These are phyloP conservation scores for Ophiodon elongatus DNA, from an alignment of 2,113 vertebrate genomes.

Conservation along the genomic window DNA sequence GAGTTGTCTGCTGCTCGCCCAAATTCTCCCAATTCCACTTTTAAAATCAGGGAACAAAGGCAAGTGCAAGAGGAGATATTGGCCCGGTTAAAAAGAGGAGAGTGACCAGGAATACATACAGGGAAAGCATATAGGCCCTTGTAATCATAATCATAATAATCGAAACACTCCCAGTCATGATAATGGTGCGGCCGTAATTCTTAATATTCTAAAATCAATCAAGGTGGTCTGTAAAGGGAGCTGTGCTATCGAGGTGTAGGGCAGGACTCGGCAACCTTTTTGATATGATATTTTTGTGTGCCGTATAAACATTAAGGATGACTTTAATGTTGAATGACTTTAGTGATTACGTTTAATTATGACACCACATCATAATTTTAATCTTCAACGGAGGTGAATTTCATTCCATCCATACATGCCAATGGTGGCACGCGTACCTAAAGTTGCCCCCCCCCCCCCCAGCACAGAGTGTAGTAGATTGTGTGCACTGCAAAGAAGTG, in stretches of 20 bases:
- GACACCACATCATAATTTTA: too few species aligned
- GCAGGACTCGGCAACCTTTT: not conserved
- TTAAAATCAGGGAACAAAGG: not conserved
- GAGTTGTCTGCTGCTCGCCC: conserved; percentile 9
- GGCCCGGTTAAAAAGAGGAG: not conserved
- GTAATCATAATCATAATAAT: not conserved
- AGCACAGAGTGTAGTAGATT: not conserved
- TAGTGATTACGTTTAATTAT: too few species aligned
- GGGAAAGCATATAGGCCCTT: not conserved
- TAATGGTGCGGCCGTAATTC: not conserved
- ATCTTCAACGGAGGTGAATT: too few species aligned
- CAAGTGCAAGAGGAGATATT: not conserved
- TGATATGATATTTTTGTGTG: not conserved
- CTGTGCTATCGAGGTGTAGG: not conserved
- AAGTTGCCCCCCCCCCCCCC: too few species aligned
- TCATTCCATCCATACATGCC: too few species aligned
- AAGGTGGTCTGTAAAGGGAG: not conserved
- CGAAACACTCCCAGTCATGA: not conserved
- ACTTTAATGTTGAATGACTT: too few species aligned
- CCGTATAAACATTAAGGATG: too few species aligned
- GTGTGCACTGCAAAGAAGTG: not conserved
- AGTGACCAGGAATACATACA: not conserved
- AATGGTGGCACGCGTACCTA: too few species aligned
- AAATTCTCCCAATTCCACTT: not conserved
- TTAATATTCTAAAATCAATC: not conserved